Evolutionary conservation across 2,888 invertebrate species (phyloP), one percentile per base, ranked within the genome.

Genomic region (Chloromyia formosa): DNA sequence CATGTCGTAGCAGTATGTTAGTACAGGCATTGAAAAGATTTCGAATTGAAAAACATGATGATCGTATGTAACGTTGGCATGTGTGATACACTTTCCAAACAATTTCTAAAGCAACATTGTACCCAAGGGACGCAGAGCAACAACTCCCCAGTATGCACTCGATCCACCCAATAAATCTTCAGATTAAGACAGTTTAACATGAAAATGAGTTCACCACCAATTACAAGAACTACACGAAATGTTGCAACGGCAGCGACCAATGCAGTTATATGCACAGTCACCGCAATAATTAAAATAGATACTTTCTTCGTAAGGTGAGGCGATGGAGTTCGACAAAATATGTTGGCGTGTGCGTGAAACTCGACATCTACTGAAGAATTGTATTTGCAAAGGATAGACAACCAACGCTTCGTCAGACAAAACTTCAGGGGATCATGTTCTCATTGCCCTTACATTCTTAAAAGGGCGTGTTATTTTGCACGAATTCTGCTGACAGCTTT

Each of bases 121-220:
- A 7, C 20, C 58, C 16, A 35, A 68, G 23, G 27, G 68, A 35
- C 22, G 14, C 23, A 40, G 20, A 68, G 35, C 54, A 20, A 16
- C 16, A 12, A 45, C 66, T 12, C 49, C 62, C 16, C 18, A 18
- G 49, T 23, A 35, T 35, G 27, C 7, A 66, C 49, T 66, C 66
- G 66, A 66, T 66, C 66, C 66, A 40, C 71, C 58, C 40, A 69
- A 71, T 71, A 71, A 71, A 71, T 71, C 71, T 71, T 56, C 56
- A 40, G 71, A 56, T 56, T 27, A 16, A 71, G 78, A 78, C 78
- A 78, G 75, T 77, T 77, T 77, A 77, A 78, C 78, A 78, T 78
- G 78, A 75, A 78, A 78, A 78, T 78, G 71, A 75, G 77, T 77
- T 77, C 76, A 75, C 71, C 71, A 71, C 71, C 71, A 71, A 71